phyloP scores from a whole-genome alignment of 2,113 vertebrate genomes.

The Trachemys scripta region DNA sequence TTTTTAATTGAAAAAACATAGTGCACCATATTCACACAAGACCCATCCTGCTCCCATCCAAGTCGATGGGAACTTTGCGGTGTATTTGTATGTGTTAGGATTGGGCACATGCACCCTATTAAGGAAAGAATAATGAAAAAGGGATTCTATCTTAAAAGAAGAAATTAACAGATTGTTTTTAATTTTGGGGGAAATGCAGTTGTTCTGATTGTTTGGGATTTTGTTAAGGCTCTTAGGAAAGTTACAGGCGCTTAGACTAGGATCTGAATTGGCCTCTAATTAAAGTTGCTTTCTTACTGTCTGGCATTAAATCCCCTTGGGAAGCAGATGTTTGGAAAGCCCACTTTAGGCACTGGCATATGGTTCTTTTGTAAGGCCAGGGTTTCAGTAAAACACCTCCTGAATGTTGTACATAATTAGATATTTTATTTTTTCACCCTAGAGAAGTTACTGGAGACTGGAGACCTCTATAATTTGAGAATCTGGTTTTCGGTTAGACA shows the following conservation, averaged over 20 bases:
- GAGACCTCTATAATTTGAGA: background rate
- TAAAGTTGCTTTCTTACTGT: conserved; percentile 73
- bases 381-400: conserved; percentile 65
- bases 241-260: conserved; percentile 36
- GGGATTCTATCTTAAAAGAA: background rate
- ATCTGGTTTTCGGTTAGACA: background rate
- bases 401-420: conserved; percentile 70
- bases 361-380: conserved; percentile 69
- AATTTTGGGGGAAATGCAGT: background rate
- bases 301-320: conserved; percentile 67
- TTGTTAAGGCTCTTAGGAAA: background rate
- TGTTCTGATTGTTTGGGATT: background rate
- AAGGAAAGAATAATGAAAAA: background rate
- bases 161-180: conserved; percentile 7
- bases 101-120: fast-evolving
- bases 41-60: background rate
- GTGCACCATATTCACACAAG: fast-evolving
- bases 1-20: background rate
- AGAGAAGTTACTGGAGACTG: conserved; percentile 9
- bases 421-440: conserved; percentile 54
- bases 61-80: background rate
- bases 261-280: conserved; percentile 70
- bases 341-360: conserved; percentile 69
- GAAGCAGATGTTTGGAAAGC: conserved; percentile 77
- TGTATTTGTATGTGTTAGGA: fast-evolving